Evolutionary conservation across 2,113 vertebrate species (phyloP), one percentile per base, ranked within the genome.

Genomic region (Cyprinus carpio): DNA sequence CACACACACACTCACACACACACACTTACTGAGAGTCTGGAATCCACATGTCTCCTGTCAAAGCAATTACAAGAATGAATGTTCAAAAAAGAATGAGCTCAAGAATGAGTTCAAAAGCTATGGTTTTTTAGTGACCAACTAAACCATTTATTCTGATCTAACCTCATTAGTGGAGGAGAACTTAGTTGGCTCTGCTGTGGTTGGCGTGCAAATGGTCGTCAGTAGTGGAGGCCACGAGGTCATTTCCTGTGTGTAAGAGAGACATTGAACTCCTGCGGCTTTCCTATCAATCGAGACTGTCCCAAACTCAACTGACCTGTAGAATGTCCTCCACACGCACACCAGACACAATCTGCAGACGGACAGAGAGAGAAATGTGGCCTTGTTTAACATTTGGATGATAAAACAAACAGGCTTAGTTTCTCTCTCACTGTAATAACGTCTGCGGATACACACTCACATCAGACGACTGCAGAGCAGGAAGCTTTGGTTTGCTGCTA

Each of bases 261-360:
- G 60, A 75, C 27, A 67, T 6, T 65, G 25, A 77, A 11, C 11
- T 46, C 9, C 71, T 43, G n/a, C 37, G 25, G 13, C 15, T 29
- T 16, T 20, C 8, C 16, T 12, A 16, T 15, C 29, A 64, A 65
- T 31, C 2, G 11, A 65, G 34, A 65, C 4, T 0, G 13, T 51
- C 25, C 13, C 37, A 56, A 15, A 72, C 67, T 58, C 64, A 15
- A 12, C 95, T 94, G 91, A 99, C 98, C 96, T 93, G 96, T 87
- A 99, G 92, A 89, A 99, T 98, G 84, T 97, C 96, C 91, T 97
- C 95, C 31, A 99, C 96, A 88, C 95, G 95, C 58, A 97, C 96
- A 95, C 90, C 94, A 84, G 95, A 88, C 86, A 91, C 94, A 0
- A 94, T 93, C 95, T 97, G 94, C 23, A 67, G 40, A 69, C 0